Conservation (phyloP, 2,888 invertebrate genomes). For the Zaprionus lineosus region DNA sequence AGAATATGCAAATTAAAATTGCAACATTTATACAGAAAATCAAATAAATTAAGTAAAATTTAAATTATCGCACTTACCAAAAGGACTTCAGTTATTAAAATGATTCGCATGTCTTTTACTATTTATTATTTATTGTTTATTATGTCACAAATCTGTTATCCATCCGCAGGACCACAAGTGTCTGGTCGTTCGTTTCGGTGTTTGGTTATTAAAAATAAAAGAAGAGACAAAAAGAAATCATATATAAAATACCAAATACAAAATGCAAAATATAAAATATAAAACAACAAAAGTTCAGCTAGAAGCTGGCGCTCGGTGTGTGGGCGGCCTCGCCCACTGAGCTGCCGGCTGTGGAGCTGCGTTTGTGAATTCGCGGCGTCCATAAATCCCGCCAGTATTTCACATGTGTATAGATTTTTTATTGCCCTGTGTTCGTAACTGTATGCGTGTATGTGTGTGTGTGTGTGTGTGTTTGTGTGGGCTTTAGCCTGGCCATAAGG, state of each 20-base stretch:
- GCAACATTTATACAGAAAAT: too few relatives aligned
- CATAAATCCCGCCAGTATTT: conserved; percentile 71
- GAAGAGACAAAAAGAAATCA: too few relatives aligned
- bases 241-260: too few relatives aligned
- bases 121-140: conserved; percentile 32
- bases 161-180: conserved; percentile 60
- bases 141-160: conserved; percentile 58
- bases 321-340: conserved; percentile 3
- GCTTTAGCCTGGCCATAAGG: conserved; percentile 25
- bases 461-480: conserved; percentile 19
- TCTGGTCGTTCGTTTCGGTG: conserved; percentile 42
- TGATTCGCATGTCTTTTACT: conserved; percentile 8
- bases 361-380: conserved; percentile 53
- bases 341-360: conserved; percentile 2
- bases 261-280: conserved; percentile 15
- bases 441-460: conserved; percentile 22
- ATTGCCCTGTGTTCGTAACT: conserved; percentile 59
- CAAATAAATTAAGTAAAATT: background rate
- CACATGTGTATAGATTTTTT: conserved; percentile 75
- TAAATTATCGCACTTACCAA: too few relatives aligned
- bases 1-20: too few relatives aligned
- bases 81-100: too few relatives aligned
- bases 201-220: conserved; percentile 72
- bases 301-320: conserved; percentile 16
- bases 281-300: conserved; percentile 39